Evolutionary conservation across 2,797 vertebrate species (phyloP), one percentile per base, ranked within the genome.

Genomic region (Myotis planiceps): DNA sequence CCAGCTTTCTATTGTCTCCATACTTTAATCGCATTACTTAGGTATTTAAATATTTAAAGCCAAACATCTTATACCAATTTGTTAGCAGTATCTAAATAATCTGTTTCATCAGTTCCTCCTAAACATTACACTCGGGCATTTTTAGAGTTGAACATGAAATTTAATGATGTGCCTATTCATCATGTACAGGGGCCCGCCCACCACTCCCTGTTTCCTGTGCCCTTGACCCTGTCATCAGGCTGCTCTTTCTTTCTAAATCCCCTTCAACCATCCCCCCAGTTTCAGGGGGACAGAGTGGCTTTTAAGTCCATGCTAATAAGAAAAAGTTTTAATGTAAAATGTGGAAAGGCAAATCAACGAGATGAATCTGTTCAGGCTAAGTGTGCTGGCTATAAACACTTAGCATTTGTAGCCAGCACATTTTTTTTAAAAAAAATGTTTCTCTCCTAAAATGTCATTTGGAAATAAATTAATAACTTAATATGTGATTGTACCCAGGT

Each of bases 41-140:
- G 45, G 12, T 91, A 80, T 29, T 65, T 68, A 92, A 55, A 72
- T 90, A 69, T 53, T 81, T 84, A 86, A 93, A 93, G 25, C 23
- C 53, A 82, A 45, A 71, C 39, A 1, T 3, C 14, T 60, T 60
- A n/a, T 47, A 21, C 27, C 45, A 53, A 0, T 75, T 53, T 58
- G 68, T 75, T 29, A 45, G 29, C 42, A 51, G 14, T 66, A 4
- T 88, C 45, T 72, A 69, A 76, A 84, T 55, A 90, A 66, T 84
- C 9, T 19, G 12, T 66, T 71, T 69, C 55, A 58, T 89, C 39
- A 74, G 2, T 81, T 25, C 25, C 4, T 45, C 18, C 15, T 55
- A 37, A 87, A 0, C 27, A 23, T 74, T 74, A 32, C 12, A 5
- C 49, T 0, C 16, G 23, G 19, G 13, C 32, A 3, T 93, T 82